Conservation (phyloP, 2,888 invertebrate genomes). For the Drosophila heteroneura region DNA sequence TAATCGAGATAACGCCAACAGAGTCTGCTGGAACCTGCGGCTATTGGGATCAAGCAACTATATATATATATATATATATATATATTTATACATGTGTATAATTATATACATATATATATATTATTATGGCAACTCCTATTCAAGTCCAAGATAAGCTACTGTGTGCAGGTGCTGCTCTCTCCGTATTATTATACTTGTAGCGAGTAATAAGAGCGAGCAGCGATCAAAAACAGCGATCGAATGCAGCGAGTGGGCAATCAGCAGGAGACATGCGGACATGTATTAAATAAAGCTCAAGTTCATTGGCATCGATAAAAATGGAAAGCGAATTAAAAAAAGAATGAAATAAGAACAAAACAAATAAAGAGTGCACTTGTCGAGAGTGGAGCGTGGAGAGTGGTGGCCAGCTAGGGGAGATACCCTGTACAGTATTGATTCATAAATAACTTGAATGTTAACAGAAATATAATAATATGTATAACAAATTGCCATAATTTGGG, state of each 20-base stretch:
- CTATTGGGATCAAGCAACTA: slow-evolving; percentile 49
- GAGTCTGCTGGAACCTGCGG: slow-evolving; percentile 21
- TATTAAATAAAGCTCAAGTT: slow-evolving; percentile 69
- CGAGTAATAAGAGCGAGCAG: background rate
- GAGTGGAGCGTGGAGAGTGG: background rate
- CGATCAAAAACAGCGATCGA: background rate
- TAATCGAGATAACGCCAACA: slow-evolving; percentile 44
- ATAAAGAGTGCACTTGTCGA: background rate
- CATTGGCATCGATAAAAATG: slow-evolving; percentile 75
- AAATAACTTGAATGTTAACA: background rate
- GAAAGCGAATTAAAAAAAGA: slow-evolving; percentile 43
- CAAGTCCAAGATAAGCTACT: slow-evolving; percentile 14
- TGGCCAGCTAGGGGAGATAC: background rate
- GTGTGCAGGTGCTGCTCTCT: background rate
- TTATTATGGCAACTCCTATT: slow-evolving; percentile 2
- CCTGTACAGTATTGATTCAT: background rate
- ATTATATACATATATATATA: slow-evolving; percentile 1
- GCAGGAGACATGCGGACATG: slow-evolving; percentile 34
- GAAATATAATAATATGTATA: background rate
- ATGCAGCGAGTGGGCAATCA: slow-evolving; percentile 7
- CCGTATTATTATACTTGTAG: background rate
- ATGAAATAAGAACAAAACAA: slow-evolving; percentile 24
- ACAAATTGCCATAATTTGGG: background rate
- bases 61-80: slow-evolving; percentile 2
- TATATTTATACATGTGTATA: background rate